phyloP scores from a whole-genome alignment of 2,888 invertebrate genomes.

The Rhagophthalmus giganteus region DNA sequence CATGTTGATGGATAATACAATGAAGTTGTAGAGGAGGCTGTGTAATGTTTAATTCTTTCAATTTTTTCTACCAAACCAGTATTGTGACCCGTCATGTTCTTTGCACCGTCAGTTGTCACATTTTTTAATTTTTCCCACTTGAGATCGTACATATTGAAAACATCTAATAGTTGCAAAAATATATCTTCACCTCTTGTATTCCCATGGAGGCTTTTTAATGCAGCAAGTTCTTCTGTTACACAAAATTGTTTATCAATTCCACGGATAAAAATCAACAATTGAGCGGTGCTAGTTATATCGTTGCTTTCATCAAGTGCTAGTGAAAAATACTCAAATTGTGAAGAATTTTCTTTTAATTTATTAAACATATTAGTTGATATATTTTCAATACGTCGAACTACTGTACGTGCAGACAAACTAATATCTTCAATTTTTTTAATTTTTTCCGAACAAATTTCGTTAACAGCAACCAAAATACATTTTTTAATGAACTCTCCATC shows the following conservation, averaged over 20 bases:
- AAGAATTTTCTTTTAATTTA: background rate
- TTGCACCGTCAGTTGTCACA: constrained; percentile 9
- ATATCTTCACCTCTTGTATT: background rate
- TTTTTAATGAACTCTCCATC: background rate
- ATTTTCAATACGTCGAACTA: background rate
- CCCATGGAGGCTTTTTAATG: background rate
- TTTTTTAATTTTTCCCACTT: constrained; percentile 18
- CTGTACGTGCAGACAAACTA: background rate
- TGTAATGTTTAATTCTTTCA: too few relatives aligned
- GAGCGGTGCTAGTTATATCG: background rate
- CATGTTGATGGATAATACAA: constrained; percentile 5
- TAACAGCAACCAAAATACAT: constrained; percentile 1
- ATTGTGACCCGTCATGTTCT: background rate
- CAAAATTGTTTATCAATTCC: background rate
- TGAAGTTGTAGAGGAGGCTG: constrained; percentile 9
- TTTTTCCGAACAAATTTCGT: background rate
- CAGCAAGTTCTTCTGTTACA: background rate
- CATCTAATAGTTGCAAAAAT: constrained; percentile 2
- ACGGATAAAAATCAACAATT: background rate
- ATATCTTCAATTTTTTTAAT: background rate
- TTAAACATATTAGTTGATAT: constrained; percentile 6
- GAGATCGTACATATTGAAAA: constrained; percentile 21
- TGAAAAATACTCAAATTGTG: background rate
- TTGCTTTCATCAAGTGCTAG: background rate
- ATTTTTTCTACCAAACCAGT: too few relatives aligned